phyloP scores from a whole-genome alignment of 2,888 invertebrate species.

The Schizaphis graminum region DNA sequence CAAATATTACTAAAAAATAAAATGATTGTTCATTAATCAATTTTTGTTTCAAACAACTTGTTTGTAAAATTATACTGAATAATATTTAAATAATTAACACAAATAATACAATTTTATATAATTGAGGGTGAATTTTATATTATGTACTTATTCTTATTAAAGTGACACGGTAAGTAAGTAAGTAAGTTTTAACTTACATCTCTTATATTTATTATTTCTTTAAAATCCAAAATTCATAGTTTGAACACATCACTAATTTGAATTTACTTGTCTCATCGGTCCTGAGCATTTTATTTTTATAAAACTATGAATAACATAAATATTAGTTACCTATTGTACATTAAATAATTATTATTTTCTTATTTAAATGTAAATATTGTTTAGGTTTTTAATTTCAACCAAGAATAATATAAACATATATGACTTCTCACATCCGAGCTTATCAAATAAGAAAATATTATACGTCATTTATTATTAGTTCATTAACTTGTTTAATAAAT shows the following conservation, averaged over 20 bases:
- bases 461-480: too few species aligned
- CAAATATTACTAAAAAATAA: neutral
- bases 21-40: neutral
- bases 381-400: neutral
- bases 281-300: neutral
- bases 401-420: too few species aligned
- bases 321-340: neutral
- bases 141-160: neutral
- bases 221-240: too few species aligned
- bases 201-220: neutral
- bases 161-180: neutral
- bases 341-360: neutral
- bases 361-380: neutral
- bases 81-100: neutral
- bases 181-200: neutral
- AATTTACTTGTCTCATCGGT: too few species aligned
- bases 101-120: neutral
- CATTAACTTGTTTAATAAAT: too few species aligned
- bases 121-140: too few species aligned
- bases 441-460: too few species aligned
- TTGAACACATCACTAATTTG: too few species aligned
- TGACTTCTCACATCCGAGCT: too few species aligned
- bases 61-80: neutral
- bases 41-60: neutral
- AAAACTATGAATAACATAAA: neutral